A percentile compares a stretch with the other conserved stretches of the same genome.
phyloP scores from a whole-genome alignment of 2,888 invertebrate species.

The Agrotis puta region DNA sequence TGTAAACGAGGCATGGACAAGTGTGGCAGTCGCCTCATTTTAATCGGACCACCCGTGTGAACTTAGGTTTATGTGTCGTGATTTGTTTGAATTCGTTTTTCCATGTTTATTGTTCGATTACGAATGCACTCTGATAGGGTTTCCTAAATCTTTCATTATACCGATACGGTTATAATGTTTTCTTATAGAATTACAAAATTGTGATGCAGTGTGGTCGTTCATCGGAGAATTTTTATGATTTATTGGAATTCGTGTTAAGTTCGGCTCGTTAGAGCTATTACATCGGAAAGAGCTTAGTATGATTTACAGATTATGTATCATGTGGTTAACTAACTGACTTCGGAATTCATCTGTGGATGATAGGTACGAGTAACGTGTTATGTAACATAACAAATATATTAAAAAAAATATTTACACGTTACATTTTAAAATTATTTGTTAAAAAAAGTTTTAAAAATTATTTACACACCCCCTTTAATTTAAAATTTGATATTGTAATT shows the following conservation, averaged over 20 bases:
- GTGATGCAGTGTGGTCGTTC: constrained; percentile 29
- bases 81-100: constrained; percentile 66
- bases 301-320: constrained; percentile 1
- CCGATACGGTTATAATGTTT: constrained; percentile 45
- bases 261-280: constrained; percentile 30
- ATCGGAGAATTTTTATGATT: constrained; percentile 20
- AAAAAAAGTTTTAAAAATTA: no score
- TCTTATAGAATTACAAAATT: constrained; percentile 29
- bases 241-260: constrained; percentile 39
- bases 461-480: no score
- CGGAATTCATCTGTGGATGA: not conserved
- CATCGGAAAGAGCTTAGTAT: constrained; percentile 7
- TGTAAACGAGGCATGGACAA: constrained; percentile 85
- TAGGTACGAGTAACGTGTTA: no score
- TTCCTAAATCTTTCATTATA: constrained; percentile 49
- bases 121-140: constrained; percentile 52
- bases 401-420: no score
- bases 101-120: constrained; percentile 62
- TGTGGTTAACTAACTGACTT: not conserved
- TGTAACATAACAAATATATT: no score
- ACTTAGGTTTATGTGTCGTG: constrained; percentile 66
- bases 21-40: constrained; percentile 76
- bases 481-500: no score
- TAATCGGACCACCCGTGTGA: constrained; percentile 86
- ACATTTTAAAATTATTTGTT: no score